Conservation (phyloP, 2,888 invertebrate species). For the Petrolisthes manimaculis region DNA sequence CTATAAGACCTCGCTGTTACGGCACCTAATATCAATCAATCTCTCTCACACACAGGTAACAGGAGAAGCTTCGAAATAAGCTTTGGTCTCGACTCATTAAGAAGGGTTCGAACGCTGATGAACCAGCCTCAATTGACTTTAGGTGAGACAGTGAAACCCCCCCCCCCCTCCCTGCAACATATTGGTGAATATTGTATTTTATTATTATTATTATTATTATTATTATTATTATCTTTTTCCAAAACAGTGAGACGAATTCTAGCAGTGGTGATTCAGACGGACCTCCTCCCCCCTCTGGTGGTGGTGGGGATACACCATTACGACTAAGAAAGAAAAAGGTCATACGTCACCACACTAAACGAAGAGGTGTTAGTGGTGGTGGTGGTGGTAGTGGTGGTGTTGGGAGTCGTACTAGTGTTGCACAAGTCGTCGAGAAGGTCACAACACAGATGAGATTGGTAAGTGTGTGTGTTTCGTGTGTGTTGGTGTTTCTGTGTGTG, state of each 20-base stretch:
- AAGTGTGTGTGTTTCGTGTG: neutral
- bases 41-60: neutral
- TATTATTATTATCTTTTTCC: neutral
- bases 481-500: no score
- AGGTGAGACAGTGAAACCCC: constrained; percentile 35
- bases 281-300: no score
- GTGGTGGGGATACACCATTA: constrained; percentile 24
- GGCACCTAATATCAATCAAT: no score
- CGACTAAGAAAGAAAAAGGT: constrained; percentile 51
- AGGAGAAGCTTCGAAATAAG: constrained; percentile 64
- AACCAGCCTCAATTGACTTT: constrained; percentile 64
- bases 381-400: no score
- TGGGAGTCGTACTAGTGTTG: constrained; percentile 39
- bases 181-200: neutral
- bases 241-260: constrained; percentile 51
- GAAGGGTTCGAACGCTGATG: constrained; percentile 65
- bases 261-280: constrained; percentile 53
- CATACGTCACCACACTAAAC: constrained; percentile 24
- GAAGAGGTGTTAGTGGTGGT: no score
- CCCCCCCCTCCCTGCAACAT: neutral
- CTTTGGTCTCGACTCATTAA: constrained; percentile 64
- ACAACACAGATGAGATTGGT: constrained; percentile 58
- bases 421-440: constrained; percentile 53
- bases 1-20: no score
- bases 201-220: neutral